Percentiles rank a stretch among this genome's conserved stretches.
phyloP scores from a whole-genome alignment of 2,888 invertebrate species.

The Gymnoscelis rufifasciata region DNA sequence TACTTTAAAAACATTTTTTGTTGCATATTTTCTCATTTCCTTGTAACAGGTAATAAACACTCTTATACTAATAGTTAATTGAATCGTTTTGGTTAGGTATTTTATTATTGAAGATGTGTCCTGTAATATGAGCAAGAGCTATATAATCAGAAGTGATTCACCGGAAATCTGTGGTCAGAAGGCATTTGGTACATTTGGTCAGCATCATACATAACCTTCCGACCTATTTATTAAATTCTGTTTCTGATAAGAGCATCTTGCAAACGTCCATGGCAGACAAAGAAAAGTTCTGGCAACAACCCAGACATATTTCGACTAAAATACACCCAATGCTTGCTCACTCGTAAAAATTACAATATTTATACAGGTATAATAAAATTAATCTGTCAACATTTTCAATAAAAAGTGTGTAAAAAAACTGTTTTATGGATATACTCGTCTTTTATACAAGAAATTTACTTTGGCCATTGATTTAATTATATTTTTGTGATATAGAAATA shows the following conservation, averaged over 20 bases:
- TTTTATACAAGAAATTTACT: too few species aligned
- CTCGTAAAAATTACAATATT: slow-evolving; percentile 2
- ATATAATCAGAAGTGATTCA: slow-evolving; percentile 12
- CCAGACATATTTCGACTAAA: slow-evolving; percentile 31
- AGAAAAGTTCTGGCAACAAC: slow-evolving; percentile 35
- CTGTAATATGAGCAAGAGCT: slow-evolving; percentile 6
- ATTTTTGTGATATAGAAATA: too few species aligned
- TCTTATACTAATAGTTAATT: too few species aligned
- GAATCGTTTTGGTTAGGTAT: too few species aligned
- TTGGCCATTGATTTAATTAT: too few species aligned
- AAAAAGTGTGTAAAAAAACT: too few species aligned
- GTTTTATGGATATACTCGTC: too few species aligned
- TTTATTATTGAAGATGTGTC: slow-evolving; percentile 3
- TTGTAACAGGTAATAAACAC: too few species aligned
- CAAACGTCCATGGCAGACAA: slow-evolving; percentile 27
- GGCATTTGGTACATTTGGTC: too few species aligned
- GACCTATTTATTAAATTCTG: slow-evolving; percentile 5
- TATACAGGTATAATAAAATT: not conserved
- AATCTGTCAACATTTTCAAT: too few species aligned
- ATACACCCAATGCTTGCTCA: slow-evolving; percentile 22
- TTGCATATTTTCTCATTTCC: too few species aligned
- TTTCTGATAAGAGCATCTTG: slow-evolving; percentile 25
- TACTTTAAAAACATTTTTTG: too few species aligned
- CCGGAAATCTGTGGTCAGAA: not conserved
- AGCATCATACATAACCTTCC: not conserved